A percentile compares a stretch with the other conserved stretches of the same genome.
These are phyloP conservation scores for Agrotis clavis DNA, from an alignment of 2,888 invertebrate species.

Conservation along the genomic window DNA sequence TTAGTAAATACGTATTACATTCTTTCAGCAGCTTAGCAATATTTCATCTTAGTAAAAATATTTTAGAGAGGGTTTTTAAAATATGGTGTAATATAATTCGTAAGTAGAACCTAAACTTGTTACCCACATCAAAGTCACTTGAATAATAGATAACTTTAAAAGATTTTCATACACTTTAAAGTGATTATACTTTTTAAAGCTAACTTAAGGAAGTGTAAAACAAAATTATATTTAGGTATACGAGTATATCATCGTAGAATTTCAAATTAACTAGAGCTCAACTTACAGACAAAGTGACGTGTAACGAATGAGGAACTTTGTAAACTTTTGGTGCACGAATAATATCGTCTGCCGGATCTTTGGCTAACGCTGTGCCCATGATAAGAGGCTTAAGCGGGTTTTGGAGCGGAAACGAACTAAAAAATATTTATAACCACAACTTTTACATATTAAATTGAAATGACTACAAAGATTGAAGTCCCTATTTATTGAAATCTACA, in stretches of 20 bases:
- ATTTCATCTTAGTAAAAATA: background rate
- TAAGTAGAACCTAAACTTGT: constrained; percentile 6
- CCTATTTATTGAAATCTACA: no score
- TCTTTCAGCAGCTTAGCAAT: background rate
- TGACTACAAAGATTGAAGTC: no score
- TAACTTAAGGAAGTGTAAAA: constrained; percentile 21
- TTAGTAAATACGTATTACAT: no score
- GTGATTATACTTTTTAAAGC: constrained; percentile 12
- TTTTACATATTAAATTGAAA: no score
- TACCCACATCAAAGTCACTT: background rate
- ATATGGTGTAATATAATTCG: background rate
- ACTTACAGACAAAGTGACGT: constrained; percentile 50
- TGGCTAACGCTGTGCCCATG: constrained; percentile 13
- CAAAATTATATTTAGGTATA: constrained; percentile 15
- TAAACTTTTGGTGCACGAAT: constrained; percentile 66
- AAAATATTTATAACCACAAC: no score
- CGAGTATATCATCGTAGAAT: constrained; percentile 22
- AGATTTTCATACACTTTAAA: constrained; percentile 19
- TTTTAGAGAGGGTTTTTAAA: background rate
- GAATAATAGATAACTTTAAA: background rate
- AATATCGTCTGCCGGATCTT: constrained; percentile 55
- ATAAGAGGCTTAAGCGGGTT: background rate
- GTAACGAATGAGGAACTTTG: constrained; percentile 62
- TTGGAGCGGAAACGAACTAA: background rate
- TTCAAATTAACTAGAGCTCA: constrained; percentile 36